Evolutionary conservation across 2,797 vertebrate genomes (phyloP), one percentile per base, ranked within the genome.

Genomic region (Tolypeutes matacus): DNA sequence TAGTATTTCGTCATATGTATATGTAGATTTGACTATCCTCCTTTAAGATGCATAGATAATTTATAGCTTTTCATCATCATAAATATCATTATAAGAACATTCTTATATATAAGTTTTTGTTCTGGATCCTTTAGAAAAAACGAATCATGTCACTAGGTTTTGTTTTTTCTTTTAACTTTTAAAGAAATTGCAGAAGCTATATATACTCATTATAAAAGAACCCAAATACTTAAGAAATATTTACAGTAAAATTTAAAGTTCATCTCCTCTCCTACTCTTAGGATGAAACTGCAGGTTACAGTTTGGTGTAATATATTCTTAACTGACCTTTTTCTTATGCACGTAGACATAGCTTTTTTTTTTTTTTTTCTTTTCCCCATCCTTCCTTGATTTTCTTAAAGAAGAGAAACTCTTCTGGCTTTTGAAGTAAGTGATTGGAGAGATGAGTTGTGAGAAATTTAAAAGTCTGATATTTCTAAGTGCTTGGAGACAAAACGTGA

Each of bases 161-260:
- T 56, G 17, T 75, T 49, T 76, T 51, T 84, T 69, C 51, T 75
- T 39, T n/a, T 18, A 46, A 92, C 42, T 65, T 77, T 78, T 77
- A 31, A 73, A 69, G 80, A 78, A 84, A 84, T 78, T 64, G 46
- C 21, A 92, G 36, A 82, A 86, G 39, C 80, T 80, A 56, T 39
- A 62, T 88, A 18, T 94, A 13, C 5, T 90, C 10, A 23, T 83
- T 86, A 27, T 82, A 62, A 83, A 84, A 91, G 20, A 93, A 86
- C 58, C 21, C 29, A 92, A 73, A 65, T 13, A 83, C 23, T 84
- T 36, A 85, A 84, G 49, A 90, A 72, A 62, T 39, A 46, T 76
- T 95, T 92, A 34, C 86, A 89, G 67, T 93, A 34, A 84, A 89
- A 84, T 46, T 78, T 53, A 70, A 80, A 88, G 53, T 18, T 67